A percentile compares a stretch with the other conserved stretches of the same genome.
Evolutionary conservation across 2,113 vertebrate species (phyloP).

Genomic region (Nematolebias whitei): DNA sequence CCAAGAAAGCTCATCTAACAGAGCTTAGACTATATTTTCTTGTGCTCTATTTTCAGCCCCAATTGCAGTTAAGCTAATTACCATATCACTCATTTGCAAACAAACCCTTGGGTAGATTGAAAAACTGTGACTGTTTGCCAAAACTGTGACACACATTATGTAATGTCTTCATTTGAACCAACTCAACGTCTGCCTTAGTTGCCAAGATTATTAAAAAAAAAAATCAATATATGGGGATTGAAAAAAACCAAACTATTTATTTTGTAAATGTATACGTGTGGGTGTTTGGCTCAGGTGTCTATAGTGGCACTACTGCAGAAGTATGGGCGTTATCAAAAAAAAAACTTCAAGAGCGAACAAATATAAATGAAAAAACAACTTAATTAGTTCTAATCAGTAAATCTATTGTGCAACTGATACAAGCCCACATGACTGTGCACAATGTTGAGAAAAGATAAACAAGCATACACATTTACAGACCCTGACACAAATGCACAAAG

Average conservation of each 20-base stretch:
- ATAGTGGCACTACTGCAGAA: neutral
- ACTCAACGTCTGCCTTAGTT: neutral
- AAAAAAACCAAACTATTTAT: no score
- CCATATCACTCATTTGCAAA: neutral
- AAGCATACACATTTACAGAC: constrained; percentile 34
- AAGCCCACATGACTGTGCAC: constrained; percentile 30
- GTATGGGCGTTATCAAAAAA: neutral
- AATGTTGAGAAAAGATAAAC: neutral
- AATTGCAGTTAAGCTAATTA: neutral
- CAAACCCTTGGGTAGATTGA: neutral
- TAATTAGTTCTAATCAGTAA: constrained; percentile 32
- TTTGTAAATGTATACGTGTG: no score
- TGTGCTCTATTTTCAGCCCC: neutral
- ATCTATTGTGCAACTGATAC: constrained; percentile 34
- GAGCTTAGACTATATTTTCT: neutral
- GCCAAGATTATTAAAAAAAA: neutral
- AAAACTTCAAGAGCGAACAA: no score
- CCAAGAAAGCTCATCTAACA: neutral
- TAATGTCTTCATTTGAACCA: neutral
- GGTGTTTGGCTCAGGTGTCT: neutral
- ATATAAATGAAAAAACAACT: neutral
- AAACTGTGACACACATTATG: neutral
- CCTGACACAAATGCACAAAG: constrained; percentile 3
- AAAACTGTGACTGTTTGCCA: constrained; percentile 1
- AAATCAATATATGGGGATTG: no score